Evolutionary conservation across 2,113 vertebrate genomes (phyloP).

Genomic region (Hassar affinis): DNA sequence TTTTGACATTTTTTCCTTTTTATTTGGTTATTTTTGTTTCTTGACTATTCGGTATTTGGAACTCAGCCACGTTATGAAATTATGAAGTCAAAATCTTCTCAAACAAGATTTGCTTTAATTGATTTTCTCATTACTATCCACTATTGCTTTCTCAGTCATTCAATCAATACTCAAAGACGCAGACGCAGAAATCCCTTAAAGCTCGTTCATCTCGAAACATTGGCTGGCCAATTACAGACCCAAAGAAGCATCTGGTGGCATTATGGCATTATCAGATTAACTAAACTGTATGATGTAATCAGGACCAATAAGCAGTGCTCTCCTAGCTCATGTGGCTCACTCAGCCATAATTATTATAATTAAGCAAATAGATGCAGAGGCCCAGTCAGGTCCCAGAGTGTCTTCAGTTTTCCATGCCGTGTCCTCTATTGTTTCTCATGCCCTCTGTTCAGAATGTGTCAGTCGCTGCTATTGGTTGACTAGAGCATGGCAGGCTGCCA

Average conservation of each 20-base stretch:
- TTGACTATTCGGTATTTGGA: too few species aligned
- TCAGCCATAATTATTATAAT: slow-evolving; percentile 39
- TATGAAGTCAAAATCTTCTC: too few species aligned
- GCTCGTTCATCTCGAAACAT: slow-evolving; percentile 14
- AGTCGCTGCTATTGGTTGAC: background rate
- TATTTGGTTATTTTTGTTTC: too few species aligned
- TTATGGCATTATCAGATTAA: slow-evolving; percentile 45
- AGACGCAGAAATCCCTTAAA: background rate
- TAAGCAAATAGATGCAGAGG: slow-evolving; percentile 19
- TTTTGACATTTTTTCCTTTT: too few species aligned
- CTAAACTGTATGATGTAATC: slow-evolving; percentile 43
- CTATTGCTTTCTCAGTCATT: background rate
- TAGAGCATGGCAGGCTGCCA: background rate
- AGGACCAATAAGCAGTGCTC: slow-evolving; percentile 4
- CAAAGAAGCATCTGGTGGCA: slow-evolving; percentile 42
- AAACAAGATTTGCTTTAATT: background rate
- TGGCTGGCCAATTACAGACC: background rate
- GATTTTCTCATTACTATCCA: background rate
- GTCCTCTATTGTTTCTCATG: background rate
- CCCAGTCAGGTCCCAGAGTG: slow-evolving; percentile 1
- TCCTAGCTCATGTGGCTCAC: background rate
- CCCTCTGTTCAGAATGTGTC: background rate
- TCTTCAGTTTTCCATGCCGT: slow-evolving; percentile 17
- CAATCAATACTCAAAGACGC: background rate
- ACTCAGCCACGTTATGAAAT: too few species aligned